Conservation (phyloP, 2,797 vertebrate genomes). For the Australoheros facetus region DNA sequence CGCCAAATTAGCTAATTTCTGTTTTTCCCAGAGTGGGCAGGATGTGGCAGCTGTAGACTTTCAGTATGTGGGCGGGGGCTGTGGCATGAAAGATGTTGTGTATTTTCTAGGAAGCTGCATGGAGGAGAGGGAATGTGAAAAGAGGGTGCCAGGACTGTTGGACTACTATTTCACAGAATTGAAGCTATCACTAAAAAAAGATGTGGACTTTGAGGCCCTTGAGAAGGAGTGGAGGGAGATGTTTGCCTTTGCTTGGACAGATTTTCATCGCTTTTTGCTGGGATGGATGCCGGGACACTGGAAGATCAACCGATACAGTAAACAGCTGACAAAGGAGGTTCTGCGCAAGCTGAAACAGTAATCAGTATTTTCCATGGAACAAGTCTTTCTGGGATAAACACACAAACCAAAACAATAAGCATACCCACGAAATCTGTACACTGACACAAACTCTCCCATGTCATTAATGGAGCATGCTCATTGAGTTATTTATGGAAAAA, state of each 20-base stretch:
- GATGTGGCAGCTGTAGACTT: slow-evolving; percentile 82
- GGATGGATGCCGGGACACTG: slow-evolving; percentile 83
- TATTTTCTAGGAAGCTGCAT: slow-evolving; percentile 82
- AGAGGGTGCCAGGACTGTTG: slow-evolving; percentile 66
- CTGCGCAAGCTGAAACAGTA: slow-evolving; percentile 63
- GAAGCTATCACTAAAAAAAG: slow-evolving; percentile 46
- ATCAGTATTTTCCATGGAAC: not conserved
- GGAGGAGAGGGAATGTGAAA: slow-evolving; percentile 79
- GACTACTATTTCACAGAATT: slow-evolving; percentile 80
- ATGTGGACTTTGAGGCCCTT: slow-evolving; percentile 67
- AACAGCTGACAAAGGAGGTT: slow-evolving; percentile 74
- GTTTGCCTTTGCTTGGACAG: slow-evolving; percentile 82
- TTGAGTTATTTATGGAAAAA: not conserved
- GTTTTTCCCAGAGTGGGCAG: slow-evolving; percentile 71
- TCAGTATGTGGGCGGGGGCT: slow-evolving; percentile 83
- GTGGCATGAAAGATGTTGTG: slow-evolving; percentile 83
- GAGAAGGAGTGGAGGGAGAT: slow-evolving; percentile 82
- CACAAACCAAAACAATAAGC: not conserved
- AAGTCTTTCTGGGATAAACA: not conserved
- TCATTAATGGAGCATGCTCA: not conserved
- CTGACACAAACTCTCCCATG: not conserved
- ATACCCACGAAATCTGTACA: not conserved
- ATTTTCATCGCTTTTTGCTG: slow-evolving; percentile 83
- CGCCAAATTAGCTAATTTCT: slow-evolving; percentile 84
- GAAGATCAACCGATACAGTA: slow-evolving; percentile 81